A percentile compares a stretch with the other conserved stretches of the same genome.
phyloP scores from a whole-genome alignment of 2,888 invertebrate species.

The Globia sparganii region DNA sequence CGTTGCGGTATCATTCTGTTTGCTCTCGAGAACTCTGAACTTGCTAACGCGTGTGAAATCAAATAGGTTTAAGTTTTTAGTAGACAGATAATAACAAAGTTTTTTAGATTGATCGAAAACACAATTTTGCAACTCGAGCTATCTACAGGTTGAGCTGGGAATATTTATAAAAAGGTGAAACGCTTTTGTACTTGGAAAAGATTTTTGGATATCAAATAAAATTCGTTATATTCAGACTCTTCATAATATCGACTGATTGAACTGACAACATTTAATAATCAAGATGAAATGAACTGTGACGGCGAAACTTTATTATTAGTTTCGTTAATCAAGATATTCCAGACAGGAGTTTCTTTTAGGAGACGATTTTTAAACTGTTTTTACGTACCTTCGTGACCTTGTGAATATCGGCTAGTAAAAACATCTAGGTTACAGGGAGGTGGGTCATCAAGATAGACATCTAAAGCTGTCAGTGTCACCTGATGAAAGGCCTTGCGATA shows the following conservation, averaged over 20 bases:
- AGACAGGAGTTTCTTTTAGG: background rate
- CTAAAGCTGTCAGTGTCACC: constrained; percentile 56
- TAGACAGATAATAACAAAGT: constrained; percentile 41
- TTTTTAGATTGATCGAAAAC: constrained; percentile 34
- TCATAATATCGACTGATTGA: constrained; percentile 25
- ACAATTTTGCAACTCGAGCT: constrained; percentile 31
- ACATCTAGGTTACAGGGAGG: constrained; percentile 19
- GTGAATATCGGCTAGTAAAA: constrained; percentile 18
- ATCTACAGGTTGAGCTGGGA: constrained; percentile 9
- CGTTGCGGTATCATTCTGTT: constrained; percentile 44
- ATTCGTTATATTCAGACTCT: constrained; percentile 16
- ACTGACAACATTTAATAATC: constrained; percentile 36
- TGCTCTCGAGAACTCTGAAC: constrained; percentile 29
- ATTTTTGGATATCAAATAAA: constrained; percentile 26
- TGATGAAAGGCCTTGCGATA: constrained; percentile 52
- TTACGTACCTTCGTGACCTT: constrained; percentile 7
- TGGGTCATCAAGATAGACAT: constrained; percentile 47
- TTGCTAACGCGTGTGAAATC: constrained; percentile 39
- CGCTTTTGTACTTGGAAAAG: constrained; percentile 32
- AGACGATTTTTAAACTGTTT: constrained; percentile 6
- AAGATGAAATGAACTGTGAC: constrained; percentile 20
- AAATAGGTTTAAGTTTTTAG: constrained; percentile 44
- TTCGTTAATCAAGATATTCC: constrained; percentile 16
- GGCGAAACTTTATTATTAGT: constrained; percentile 42
- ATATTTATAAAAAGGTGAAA: constrained; percentile 26